A percentile compares a stretch with the other conserved stretches of the same genome.
phyloP scores from a whole-genome alignment of 2,113 vertebrate genomes.

The Albula goreensis region DNA sequence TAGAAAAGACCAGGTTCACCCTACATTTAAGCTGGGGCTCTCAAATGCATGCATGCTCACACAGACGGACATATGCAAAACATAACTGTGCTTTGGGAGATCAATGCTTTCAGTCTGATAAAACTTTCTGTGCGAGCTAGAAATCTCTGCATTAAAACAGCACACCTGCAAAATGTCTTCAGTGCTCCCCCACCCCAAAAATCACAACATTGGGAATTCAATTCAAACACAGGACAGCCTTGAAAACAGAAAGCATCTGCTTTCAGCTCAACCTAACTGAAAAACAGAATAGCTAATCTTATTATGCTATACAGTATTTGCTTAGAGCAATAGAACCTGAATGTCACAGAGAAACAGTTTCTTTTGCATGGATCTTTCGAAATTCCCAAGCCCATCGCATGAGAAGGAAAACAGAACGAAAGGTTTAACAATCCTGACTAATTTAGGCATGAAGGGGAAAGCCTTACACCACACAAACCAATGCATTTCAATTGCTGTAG shows the following conservation, averaged over 20 bases:
- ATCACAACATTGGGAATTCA: not conserved
- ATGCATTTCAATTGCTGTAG: no score
- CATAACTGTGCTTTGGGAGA: not conserved
- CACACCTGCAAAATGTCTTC: no score
- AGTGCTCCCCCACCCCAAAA: no score
- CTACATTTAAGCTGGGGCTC: not conserved
- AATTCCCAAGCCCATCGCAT: not conserved
- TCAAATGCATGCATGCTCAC: slow-evolving; percentile 8
- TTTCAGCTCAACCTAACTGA: no score
- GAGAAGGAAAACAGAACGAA: not conserved
- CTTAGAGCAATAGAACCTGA: no score
- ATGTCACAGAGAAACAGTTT: not conserved
- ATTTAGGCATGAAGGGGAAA: not conserved
- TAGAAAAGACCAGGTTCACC: no score
- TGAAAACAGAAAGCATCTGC: not conserved
- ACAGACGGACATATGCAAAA: not conserved
- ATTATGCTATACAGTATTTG: no score
- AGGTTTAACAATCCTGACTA: not conserved
- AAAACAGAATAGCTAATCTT: no score
- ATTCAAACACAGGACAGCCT: not conserved
- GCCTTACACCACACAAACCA: not conserved
- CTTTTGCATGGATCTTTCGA: not conserved
- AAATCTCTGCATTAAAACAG: no score
- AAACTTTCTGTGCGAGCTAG: not conserved
- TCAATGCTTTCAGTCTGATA: no score